Conservation (phyloP, 2,888 invertebrate genomes). For the Sipha maydis region DNA sequence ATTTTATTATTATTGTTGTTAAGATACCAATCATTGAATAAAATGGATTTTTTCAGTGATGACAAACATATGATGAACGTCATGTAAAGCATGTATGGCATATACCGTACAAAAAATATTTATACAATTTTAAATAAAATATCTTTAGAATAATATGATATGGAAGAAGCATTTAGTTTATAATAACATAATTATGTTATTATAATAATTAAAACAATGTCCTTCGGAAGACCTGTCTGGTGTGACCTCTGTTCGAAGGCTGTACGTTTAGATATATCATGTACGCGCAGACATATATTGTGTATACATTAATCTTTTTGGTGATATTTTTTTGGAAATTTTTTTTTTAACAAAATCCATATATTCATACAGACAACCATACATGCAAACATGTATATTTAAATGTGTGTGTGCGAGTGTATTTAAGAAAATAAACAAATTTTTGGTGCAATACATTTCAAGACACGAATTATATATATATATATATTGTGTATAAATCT, state of each 20-base stretch:
- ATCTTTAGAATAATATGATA: background rate
- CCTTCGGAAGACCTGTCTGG: slow-evolving; percentile 41
- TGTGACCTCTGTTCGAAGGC: slow-evolving; percentile 46
- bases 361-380: background rate
- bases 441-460: background rate
- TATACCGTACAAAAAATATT: background rate
- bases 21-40: background rate
- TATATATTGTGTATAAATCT: slow-evolving; percentile 1
- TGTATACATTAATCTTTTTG: background rate
- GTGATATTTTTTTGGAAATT: slow-evolving; percentile 25
- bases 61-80: too few species aligned
- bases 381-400: background rate
- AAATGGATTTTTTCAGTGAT: background rate
- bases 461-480: background rate
- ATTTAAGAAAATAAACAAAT: background rate
- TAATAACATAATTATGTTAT: slow-evolving; percentile 7
- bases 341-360: background rate
- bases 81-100: background rate
- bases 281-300: background rate
- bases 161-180: slow-evolving; percentile 4
- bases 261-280: background rate
- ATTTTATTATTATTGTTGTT: background rate
- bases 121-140: slow-evolving; percentile 1
- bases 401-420: background rate
- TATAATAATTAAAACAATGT: slow-evolving; percentile 47